phyloP scores from a whole-genome alignment of 1,140 invertebrate species.

The Ylistrum balloti region DNA sequence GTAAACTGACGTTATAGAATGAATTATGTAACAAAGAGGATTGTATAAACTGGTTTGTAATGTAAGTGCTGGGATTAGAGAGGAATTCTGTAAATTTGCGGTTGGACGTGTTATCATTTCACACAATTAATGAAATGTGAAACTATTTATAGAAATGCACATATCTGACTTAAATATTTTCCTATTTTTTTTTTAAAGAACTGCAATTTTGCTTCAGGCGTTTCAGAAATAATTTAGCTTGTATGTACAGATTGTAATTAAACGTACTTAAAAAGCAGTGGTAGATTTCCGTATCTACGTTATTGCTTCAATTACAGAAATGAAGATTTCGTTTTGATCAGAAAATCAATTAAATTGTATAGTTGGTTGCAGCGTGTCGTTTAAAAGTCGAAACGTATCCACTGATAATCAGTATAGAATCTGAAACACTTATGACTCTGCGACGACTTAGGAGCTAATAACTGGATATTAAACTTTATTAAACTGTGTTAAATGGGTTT shows the following conservation, averaged over 20 bases:
- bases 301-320: constrained; percentile 14
- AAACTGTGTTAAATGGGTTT: constrained; percentile 16
- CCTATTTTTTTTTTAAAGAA: background rate
- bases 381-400: background rate
- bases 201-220: background rate
- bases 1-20: no score
- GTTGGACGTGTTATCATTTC: no score
- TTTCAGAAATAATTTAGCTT: background rate
- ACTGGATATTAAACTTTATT: constrained; percentile 11
- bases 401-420: background rate
- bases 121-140: background rate
- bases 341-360: background rate
- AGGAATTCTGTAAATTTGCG: no score
- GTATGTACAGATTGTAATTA: background rate
- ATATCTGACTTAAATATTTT: background rate
- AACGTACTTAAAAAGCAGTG: constrained; percentile 7
- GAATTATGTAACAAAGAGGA: no score
- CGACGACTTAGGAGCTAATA: background rate
- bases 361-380: background rate
- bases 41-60: no score
- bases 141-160: background rate
- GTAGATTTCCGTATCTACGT: background rate
- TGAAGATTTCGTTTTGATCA: background rate
- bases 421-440: background rate
- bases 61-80: no score